phyloP scores from a whole-genome alignment of 1,140 invertebrate genomes.

The Panulirus ornatus region DNA sequence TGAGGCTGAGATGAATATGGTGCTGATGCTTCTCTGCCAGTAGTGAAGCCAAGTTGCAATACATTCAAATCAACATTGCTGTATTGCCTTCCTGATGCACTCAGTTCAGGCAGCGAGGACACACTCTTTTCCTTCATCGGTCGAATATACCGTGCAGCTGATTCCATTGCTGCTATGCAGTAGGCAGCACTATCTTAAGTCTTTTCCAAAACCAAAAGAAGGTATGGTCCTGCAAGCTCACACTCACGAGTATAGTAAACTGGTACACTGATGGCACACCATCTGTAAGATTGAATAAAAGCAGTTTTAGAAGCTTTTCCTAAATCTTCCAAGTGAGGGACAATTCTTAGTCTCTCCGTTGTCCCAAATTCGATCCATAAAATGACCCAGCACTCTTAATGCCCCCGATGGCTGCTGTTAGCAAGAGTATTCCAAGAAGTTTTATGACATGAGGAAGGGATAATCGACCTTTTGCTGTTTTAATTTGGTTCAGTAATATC shows the following conservation, averaged over 20 bases:
- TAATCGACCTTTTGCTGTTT: conserved; percentile 23
- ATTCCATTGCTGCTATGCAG: too few species aligned
- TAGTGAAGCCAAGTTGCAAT: too few species aligned
- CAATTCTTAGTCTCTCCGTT: too few species aligned
- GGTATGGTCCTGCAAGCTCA: too few species aligned
- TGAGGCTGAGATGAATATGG: background rate
- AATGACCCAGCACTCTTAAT: conserved; percentile 61
- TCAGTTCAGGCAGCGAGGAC: too few species aligned
- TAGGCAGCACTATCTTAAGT: too few species aligned
- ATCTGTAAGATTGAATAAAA: background rate
- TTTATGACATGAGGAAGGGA: conserved; percentile 22
- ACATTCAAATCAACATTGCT: background rate
- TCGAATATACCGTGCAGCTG: too few species aligned
- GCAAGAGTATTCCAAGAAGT: conserved; percentile 28
- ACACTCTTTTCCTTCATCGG: too few species aligned
- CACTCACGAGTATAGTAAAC: background rate
- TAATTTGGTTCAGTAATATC: conserved; percentile 51
- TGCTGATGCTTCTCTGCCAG: background rate
- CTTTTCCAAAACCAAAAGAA: too few species aligned
- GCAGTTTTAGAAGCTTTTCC: background rate
- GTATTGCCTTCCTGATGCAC: too few species aligned
- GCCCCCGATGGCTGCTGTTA: conserved; percentile 51
- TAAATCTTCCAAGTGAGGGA: too few species aligned
- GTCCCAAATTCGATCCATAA: conserved; percentile 56
- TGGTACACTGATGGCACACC: too few species aligned